These are phyloP conservation scores for Aurelia sp. DNA, from an alignment of 30 jellyfish, hydroid and myxozoan species.

Conservation along the genomic window DNA sequence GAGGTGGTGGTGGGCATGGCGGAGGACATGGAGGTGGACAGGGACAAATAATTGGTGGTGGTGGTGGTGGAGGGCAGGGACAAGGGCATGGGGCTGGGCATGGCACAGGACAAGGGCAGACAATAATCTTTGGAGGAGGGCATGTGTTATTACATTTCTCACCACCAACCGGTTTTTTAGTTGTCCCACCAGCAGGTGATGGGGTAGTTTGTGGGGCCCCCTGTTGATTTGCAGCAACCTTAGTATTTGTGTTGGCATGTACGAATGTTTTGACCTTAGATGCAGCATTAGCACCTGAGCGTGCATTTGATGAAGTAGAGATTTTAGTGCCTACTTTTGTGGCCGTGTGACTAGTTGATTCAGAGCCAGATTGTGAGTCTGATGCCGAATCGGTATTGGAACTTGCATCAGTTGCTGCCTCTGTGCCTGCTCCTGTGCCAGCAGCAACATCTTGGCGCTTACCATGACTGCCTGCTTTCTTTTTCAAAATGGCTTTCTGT, in stretches of 20 bases:
- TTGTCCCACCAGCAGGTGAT: conserved; percentile 42
- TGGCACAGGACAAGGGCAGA: conserved; percentile 83
- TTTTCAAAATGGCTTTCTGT: conserved; percentile 16
- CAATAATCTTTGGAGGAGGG: conserved; percentile 67
- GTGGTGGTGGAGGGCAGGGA: conserved; percentile 96
- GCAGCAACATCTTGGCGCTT: conserved; percentile 78
- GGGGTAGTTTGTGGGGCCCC: conserved; percentile 84
- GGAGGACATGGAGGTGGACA: conserved; percentile 83
- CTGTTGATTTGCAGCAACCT: conserved; percentile 81
- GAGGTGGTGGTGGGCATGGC: conserved; percentile 81
- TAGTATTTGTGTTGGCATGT: conserved; percentile 93
- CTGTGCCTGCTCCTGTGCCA: conserved; percentile 91
- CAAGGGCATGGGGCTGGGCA: conserved; percentile 96
- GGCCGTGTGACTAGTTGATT: conserved; percentile 85
- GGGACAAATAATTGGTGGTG: conserved; percentile 76
- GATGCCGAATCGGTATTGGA: conserved; percentile 87
- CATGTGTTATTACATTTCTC: conserved; percentile 31
- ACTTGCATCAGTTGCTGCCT: conserved; percentile 83
- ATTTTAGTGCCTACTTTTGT: conserved; percentile 95
- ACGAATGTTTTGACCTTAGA: conserved; percentile 97
- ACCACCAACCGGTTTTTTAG: conserved; percentile 43
- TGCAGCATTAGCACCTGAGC: conserved; percentile 97
- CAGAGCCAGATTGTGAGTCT: conserved; percentile 81
- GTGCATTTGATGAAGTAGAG: conserved; percentile 93
- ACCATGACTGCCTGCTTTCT: conserved; percentile 37